phyloP scores from a whole-genome alignment of 2,113 vertebrate genomes.

The Crotalus helleri region DNA sequence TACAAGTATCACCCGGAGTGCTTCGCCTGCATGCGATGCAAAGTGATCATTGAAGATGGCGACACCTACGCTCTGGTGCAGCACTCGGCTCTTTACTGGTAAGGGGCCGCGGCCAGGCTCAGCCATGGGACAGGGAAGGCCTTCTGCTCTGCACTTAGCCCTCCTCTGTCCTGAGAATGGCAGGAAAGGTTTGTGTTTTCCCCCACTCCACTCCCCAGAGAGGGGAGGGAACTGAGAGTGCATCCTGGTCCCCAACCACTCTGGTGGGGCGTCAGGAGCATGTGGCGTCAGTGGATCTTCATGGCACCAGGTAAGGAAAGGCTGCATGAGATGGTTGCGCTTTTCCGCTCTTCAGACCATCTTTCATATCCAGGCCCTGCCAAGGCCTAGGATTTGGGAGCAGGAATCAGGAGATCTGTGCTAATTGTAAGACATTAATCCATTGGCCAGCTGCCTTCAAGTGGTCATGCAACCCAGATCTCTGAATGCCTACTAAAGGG shows the following conservation, averaged over 20 bases:
- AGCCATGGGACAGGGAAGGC: neutral
- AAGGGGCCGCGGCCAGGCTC: conserved; percentile 43
- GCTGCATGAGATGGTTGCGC: neutral
- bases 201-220: neutral
- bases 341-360: neutral
- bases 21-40: conserved; percentile 93
- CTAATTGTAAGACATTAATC: neutral
- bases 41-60: conserved; percentile 90
- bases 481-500: neutral
- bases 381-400: neutral
- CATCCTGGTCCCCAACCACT: neutral
- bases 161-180: neutral
- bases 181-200: too few species aligned
- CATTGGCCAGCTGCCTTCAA: neutral
- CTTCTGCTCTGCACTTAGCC: neutral
- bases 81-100: conserved; percentile 91
- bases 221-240: neutral
- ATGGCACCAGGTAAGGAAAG: neutral
- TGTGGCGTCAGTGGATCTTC: neutral
- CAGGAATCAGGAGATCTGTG: neutral
- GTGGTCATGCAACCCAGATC: neutral
- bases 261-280: neutral
- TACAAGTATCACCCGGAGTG: conserved; percentile 98
- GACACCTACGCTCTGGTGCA: conserved; percentile 93
- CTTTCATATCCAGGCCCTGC: neutral